Evolutionary conservation across 2,797 vertebrate species (phyloP), one percentile per base, ranked within the genome.

Genomic region (Gallinago solitaria): DNA sequence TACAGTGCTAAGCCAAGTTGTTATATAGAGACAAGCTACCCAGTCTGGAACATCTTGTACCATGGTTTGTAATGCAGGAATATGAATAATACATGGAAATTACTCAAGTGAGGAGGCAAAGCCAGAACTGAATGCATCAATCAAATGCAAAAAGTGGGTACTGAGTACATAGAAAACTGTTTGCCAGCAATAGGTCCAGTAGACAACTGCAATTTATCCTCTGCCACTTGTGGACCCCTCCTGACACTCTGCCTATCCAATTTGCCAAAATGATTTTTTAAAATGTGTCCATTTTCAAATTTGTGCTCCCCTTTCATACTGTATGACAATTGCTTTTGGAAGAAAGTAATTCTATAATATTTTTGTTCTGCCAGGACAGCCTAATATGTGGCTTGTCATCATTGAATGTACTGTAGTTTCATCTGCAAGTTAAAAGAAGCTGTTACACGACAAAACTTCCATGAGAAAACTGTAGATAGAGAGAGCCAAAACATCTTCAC

Each of bases 11-110:
- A 95, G 92, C 82, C 87, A 95, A 93, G 57, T 45, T 51, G 70
- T 69, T 85, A 32, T 75, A 78, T 39, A 61, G 69, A 96, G 85
- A 94, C 88, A 92, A 94, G 88, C 65, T 94, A 96, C 76, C 89
- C 91, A 80, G 69, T 65, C 87, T 90, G 89, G 95, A 95, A 95
- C 93, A 95, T 95, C 87, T 70, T 93, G 96, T 91, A 88, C 80
- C 74, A 93, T 65, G 67, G 85, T 81, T 84, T 79, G 79, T 50
- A 94, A 74, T 50, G 63, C 70, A 93, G 59, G 51, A 94, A 90
- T 83, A 90, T 45, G 84, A 92, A 94, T 89, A 94, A 84, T 89
- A 83, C 23, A n/a, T 45, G 70, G 93, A 93, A 95, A 96, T 91
- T 16, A 78, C 83, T 86, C 83, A 63, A 90, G 83, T 45, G 54